Percentiles rank a stretch among this genome's conserved stretches.
These are phyloP conservation scores for Caenorhabditis remanei DNA, from an alignment of 1,140 invertebrate species.

Conservation along the genomic window DNA sequence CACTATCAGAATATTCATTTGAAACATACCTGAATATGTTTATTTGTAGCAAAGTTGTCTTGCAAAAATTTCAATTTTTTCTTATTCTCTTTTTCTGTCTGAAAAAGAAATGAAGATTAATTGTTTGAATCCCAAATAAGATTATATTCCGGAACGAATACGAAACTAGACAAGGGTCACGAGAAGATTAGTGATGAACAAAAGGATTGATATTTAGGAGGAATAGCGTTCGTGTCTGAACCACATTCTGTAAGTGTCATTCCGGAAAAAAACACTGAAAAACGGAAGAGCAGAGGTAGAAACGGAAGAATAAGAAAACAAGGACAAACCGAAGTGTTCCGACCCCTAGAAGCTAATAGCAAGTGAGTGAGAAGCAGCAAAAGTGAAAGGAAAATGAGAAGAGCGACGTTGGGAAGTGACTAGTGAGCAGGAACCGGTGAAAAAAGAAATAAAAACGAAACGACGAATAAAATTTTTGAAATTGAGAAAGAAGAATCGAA, in stretches of 20 bases:
- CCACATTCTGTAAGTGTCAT: not conserved
- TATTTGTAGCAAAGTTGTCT: not conserved
- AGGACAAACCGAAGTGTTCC: conserved; percentile 7
- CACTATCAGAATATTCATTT: too few relatives aligned
- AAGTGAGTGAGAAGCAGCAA: conserved; percentile 44
- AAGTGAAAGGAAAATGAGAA: conserved; percentile 36
- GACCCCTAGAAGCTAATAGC: conserved; percentile 37
- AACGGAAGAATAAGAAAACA: not conserved
- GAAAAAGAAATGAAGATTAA: conserved; percentile 29
- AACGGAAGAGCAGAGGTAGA: not conserved
- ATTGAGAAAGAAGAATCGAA: not conserved
- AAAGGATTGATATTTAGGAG: not conserved
- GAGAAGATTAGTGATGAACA: not conserved
- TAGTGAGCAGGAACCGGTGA: conserved; percentile 13
- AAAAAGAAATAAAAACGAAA: conserved; percentile 48
- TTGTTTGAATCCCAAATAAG: conserved; percentile 4
- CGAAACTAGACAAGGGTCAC: conserved; percentile 31
- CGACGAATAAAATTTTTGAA: conserved; percentile 47
- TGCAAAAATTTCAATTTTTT: not conserved
- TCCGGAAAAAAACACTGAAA: not conserved
- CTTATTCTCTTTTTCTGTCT: not conserved
- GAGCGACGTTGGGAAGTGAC: conserved; percentile 23
- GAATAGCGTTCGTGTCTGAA: not conserved
- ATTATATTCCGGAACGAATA: conserved; percentile 11
- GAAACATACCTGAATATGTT: not conserved